A percentile compares a stretch with the other conserved stretches of the same genome.
These are phyloP conservation scores for Corythaixoides concolor DNA, from an alignment of 2,113 vertebrate species.

Conservation along the genomic window DNA sequence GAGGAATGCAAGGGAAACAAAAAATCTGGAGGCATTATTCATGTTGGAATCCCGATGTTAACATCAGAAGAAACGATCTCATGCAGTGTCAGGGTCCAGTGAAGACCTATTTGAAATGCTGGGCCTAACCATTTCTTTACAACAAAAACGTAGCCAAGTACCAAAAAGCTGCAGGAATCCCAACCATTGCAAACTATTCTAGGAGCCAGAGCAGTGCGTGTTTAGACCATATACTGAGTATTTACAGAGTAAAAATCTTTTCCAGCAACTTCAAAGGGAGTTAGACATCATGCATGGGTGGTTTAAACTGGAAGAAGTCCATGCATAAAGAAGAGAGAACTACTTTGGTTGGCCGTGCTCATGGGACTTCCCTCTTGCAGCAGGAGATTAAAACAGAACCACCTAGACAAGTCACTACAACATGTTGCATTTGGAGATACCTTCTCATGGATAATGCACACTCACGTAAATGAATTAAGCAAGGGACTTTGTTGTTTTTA, in stretches of 20 bases:
- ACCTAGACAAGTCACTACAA: background rate
- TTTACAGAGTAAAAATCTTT: background rate
- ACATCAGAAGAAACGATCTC: background rate
- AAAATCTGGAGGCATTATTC: background rate
- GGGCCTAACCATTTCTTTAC: background rate
- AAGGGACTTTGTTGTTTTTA: slow-evolving; percentile 24
- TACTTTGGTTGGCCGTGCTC: background rate
- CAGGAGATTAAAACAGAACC: slow-evolving; percentile 40
- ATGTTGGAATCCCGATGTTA: background rate
- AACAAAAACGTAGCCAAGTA: background rate
- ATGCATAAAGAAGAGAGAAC: slow-evolving; percentile 10
- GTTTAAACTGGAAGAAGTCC: slow-evolving; percentile 27
- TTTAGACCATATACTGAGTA: background rate
- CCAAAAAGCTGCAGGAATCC: background rate
- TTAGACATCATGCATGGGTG: background rate
- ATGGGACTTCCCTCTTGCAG: slow-evolving; percentile 3
- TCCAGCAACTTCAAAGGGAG: slow-evolving; percentile 23
- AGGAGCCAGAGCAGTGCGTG: background rate
- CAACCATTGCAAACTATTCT: background rate
- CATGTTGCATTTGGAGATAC: background rate
- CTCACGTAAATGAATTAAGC: background rate
- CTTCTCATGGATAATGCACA: background rate
- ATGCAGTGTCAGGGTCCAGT: background rate
- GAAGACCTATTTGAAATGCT: background rate
- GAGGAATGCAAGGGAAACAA: slow-evolving; percentile 7